These are phyloP conservation scores for Blastobasis lacticolella DNA, from an alignment of 2,888 invertebrate genomes.

Conservation along the genomic window DNA sequence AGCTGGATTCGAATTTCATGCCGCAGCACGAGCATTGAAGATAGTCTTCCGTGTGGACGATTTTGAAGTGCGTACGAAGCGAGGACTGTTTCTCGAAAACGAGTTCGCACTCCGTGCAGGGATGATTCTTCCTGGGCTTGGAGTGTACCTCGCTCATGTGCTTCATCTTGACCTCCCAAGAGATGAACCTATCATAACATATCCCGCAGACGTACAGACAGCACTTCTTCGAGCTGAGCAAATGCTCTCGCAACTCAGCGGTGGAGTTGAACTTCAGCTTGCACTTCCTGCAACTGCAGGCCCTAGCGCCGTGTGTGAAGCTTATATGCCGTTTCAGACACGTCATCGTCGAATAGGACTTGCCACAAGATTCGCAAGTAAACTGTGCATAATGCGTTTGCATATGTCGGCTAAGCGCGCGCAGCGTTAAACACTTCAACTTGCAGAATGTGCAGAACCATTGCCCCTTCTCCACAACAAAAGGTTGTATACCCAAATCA, in stretches of 20 bases:
- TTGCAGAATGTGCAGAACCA: slow-evolving; percentile 24
- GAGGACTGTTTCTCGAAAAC: slow-evolving; percentile 18
- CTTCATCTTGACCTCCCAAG: slow-evolving; percentile 16
- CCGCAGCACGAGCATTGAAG: slow-evolving; percentile 17
- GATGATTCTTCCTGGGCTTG: slow-evolving; percentile 13
- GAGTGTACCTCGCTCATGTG: slow-evolving; percentile 25
- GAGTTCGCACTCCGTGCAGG: slow-evolving; percentile 26
- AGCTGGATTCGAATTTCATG: slow-evolving; percentile 35
- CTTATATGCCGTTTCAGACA: slow-evolving; percentile 22
- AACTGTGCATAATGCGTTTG: slow-evolving; percentile 26
- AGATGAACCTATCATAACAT: slow-evolving; percentile 25
- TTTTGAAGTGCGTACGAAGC: slow-evolving; percentile 21
- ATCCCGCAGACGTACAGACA: slow-evolving; percentile 23
- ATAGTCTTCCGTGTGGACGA: slow-evolving; percentile 17
- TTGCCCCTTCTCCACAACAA: slow-evolving; percentile 18
- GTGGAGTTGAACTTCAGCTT: slow-evolving; percentile 19
- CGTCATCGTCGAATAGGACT: slow-evolving; percentile 22
- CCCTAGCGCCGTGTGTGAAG: slow-evolving; percentile 13
- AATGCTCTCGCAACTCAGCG: slow-evolving; percentile 21
- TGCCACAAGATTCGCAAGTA: slow-evolving; percentile 33
- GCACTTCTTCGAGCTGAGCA: slow-evolving; percentile 20
- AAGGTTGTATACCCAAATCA: slow-evolving; percentile 24
- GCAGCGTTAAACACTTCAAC: slow-evolving; percentile 21
- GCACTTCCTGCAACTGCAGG: slow-evolving; percentile 24
- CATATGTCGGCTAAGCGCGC: slow-evolving; percentile 30